Percentiles rank a stretch among this genome's conserved stretches.
phyloP scores from a whole-genome alignment of 1,140 invertebrate species.

The Zaprionus ornatus region DNA sequence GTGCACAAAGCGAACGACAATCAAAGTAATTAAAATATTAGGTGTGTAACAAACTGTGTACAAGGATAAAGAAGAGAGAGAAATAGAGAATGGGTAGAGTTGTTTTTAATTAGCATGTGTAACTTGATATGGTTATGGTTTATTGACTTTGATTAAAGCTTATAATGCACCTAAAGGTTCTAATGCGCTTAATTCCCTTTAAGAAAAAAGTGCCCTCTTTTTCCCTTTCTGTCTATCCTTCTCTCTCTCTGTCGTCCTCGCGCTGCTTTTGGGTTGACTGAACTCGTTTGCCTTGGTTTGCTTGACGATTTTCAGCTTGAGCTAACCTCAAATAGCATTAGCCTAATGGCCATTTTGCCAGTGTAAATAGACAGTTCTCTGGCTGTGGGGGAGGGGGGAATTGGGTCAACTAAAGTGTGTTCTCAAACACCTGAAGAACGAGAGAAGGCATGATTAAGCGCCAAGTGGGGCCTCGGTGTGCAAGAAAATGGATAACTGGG shows the following conservation, averaged over 20 bases:
- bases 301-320: constrained; percentile 28
- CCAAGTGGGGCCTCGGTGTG: not conserved
- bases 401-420: constrained; percentile 37
- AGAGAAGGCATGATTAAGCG: constrained; percentile 6
- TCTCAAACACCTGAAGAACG: constrained; percentile 8
- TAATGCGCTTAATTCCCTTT: constrained; percentile 18
- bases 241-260: not conserved
- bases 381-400: not conserved
- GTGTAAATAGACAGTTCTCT: constrained; percentile 25
- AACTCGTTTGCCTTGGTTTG: constrained; percentile 16
- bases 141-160: constrained; percentile 37
- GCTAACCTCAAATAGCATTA: constrained; percentile 43
- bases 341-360: constrained; percentile 35
- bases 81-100: not conserved
- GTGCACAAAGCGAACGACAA: constrained; percentile 26
- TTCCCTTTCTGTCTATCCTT: not conserved
- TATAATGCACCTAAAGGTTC: not conserved
- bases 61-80: not conserved
- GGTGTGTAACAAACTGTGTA: constrained; percentile 10
- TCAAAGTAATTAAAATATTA: constrained; percentile 39
- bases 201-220: not conserved
- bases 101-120: constrained; percentile 37
- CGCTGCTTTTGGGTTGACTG: constrained; percentile 7
- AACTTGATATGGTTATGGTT: constrained; percentile 34
- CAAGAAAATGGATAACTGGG: constrained; percentile 26